phyloP scores from a whole-genome alignment of 23 tunicate species.

The Phallusia fumigata region DNA sequence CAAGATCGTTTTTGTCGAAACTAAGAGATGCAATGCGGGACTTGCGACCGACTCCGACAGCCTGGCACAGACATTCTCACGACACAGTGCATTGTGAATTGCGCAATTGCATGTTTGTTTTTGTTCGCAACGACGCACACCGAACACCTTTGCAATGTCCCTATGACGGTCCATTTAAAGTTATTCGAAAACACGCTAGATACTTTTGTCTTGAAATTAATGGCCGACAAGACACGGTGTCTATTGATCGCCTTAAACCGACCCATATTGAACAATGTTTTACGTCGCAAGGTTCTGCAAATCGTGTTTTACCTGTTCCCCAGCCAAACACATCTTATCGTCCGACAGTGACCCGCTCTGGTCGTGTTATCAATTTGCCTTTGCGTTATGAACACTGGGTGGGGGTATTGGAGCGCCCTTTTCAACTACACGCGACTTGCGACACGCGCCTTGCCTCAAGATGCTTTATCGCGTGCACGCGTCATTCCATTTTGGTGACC shows the following conservation, averaged over 20 bases:
- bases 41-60: slow-evolving; percentile 13
- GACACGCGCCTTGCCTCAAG: no score
- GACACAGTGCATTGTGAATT: background rate
- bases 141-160: slow-evolving; percentile 20
- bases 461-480: no score
- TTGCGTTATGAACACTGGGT: slow-evolving; percentile 1
- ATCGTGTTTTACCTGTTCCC: slow-evolving; percentile 6
- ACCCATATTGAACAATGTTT: background rate
- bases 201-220: slow-evolving; percentile 17
- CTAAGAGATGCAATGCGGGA: background rate
- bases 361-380: slow-evolving; percentile 1
- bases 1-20: background rate
- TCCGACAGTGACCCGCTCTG: background rate
- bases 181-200: slow-evolving; percentile 16
- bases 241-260: slow-evolving; percentile 35
- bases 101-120: slow-evolving; percentile 10
- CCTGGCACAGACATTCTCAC: background rate
- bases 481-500: no score
- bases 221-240: slow-evolving; percentile 20
- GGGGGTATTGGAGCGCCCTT: background rate
- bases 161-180: slow-evolving; percentile 28
- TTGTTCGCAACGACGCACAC: slow-evolving; percentile 32
- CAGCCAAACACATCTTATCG: background rate
- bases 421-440: background rate
- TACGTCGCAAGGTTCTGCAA: background rate